A percentile compares a stretch with the other conserved stretches of the same genome.
Conservation (phyloP, 2,797 vertebrate genomes). For the Poeciliopsis infans region DNA sequence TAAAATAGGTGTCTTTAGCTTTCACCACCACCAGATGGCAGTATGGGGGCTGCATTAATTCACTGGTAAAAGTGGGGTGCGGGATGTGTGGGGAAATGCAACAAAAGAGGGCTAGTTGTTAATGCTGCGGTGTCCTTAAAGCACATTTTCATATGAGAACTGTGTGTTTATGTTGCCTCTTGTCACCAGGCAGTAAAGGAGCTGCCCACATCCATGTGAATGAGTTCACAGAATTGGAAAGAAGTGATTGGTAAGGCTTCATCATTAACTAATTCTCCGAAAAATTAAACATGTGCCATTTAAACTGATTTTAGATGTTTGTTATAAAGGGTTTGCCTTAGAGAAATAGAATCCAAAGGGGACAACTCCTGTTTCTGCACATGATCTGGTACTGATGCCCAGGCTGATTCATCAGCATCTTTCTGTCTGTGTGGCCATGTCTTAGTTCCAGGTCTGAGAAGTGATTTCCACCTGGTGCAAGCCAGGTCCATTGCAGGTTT, state of each 20-base stretch:
- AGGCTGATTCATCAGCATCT: constrained; percentile 29
- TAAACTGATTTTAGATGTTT: constrained; percentile 22
- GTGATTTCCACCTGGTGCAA: constrained; percentile 12
- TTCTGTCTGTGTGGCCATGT: constrained; percentile 48
- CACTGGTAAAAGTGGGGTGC: constrained; percentile 52
- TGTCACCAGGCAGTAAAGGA: constrained; percentile 96
- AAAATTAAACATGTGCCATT: constrained; percentile 20
- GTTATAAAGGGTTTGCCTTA: not conserved
- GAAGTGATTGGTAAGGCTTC: constrained; percentile 87
- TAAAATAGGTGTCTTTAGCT: constrained; percentile 36
- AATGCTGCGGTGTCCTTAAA: constrained; percentile 41
- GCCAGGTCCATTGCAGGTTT: constrained; percentile 23
- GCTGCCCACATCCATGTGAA: constrained; percentile 89
- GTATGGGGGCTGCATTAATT: constrained; percentile 34
- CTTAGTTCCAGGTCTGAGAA: constrained; percentile 31
- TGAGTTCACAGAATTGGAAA: constrained; percentile 88
- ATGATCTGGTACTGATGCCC: constrained; percentile 7
- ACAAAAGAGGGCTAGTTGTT: constrained; percentile 14
- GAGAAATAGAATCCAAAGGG: not conserved
- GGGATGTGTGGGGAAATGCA: constrained; percentile 6
- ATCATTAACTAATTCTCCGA: constrained; percentile 49
- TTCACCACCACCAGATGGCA: constrained; percentile 70
- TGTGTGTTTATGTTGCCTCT: constrained; percentile 94
- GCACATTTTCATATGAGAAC: constrained; percentile 59
- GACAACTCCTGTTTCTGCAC: not conserved